Conservation (phyloP, 2,888 invertebrate species). For the Lobophora halterata region DNA sequence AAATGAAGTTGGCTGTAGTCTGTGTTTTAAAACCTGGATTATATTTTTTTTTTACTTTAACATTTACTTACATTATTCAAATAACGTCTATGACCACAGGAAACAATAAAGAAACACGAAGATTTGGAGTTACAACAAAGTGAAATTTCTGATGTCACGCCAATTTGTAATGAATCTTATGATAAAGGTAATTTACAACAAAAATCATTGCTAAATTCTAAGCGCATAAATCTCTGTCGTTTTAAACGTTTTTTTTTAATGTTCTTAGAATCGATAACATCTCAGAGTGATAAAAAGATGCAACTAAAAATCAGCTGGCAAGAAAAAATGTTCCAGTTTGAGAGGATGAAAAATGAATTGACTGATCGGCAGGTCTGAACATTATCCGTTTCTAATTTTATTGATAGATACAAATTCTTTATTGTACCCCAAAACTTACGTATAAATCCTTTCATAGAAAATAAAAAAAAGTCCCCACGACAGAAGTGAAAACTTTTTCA, state of each 20-base stretch:
- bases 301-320: slow-evolving; percentile 54
- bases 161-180: slow-evolving; percentile 27
- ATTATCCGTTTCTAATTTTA: no score
- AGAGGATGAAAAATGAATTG: slow-evolving; percentile 59
- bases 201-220: no score
- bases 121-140: slow-evolving; percentile 43
- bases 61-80: background rate
- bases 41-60: background rate
- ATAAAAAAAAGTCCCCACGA: no score
- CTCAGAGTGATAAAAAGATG: slow-evolving; percentile 40
- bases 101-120: slow-evolving; percentile 51
- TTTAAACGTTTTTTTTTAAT: slow-evolving; percentile 4
- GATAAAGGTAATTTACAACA: slow-evolving; percentile 39
- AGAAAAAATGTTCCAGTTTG: slow-evolving; percentile 52
- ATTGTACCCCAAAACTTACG: no score
- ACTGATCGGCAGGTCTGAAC: slow-evolving; percentile 54
- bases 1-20: no score
- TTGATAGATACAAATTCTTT: no score
- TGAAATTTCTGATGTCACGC: slow-evolving; percentile 29
- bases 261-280: slow-evolving; percentile 45
- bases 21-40: no score
- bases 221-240: no score
- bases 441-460: no score
- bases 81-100: slow-evolving; percentile 37
- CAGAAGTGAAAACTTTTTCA: no score